Base-by-base conservation (phyloP, 1,140 invertebrate species). In the Vollenhovia emeryi region DNA sequence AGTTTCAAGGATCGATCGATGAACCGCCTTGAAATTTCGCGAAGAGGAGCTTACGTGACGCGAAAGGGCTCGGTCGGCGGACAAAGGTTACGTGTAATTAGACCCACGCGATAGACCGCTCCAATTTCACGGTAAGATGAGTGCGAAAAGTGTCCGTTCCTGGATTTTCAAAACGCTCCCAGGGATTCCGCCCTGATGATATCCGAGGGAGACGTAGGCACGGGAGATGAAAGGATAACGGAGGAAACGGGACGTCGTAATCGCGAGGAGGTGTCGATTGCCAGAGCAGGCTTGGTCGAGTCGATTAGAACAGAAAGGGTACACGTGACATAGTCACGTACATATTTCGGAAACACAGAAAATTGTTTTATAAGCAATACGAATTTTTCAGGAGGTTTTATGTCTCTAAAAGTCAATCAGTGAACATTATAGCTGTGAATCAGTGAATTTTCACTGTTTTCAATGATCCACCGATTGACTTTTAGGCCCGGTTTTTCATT, bases 51-150 rank as follows among this genome's bases (percentile, higher is more conserved):
- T 24, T 45, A 18, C 71, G 57, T 40, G 80, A 60, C 30, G 27
- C 15, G 24, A 84, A 60, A 40, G 30, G 9, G 24, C 13, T 5
- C 13, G 21, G 27, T 59, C 27, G 4, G 33, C 27, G 33, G 43
- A 21, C 45, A 52, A 33, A 71, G 71, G 40, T 62, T 36, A n/a
- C 80, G 43, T 21, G 9, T 60, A 84, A 76, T 84, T 82, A 57
- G 18, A 79, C 27, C 62, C 48, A 13, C 18, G 43, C 43, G 21
- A 74, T 27, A 48, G n/a, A 57, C 66, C 24, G 55, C 40, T 50
- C 6, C 11, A 52, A 84, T 84, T 84, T 62, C 55, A 84, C 69
- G 57, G 80, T 84, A 15, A 84, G 33, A n/a, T 50, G 68, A 50
- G 24, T 60, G 68, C 40, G 57, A 76, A 76, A 40, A 75, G 30